Evolutionary conservation across 2,113 vertebrate species (phyloP).

Genomic region (Illadopsis cleaveri): DNA sequence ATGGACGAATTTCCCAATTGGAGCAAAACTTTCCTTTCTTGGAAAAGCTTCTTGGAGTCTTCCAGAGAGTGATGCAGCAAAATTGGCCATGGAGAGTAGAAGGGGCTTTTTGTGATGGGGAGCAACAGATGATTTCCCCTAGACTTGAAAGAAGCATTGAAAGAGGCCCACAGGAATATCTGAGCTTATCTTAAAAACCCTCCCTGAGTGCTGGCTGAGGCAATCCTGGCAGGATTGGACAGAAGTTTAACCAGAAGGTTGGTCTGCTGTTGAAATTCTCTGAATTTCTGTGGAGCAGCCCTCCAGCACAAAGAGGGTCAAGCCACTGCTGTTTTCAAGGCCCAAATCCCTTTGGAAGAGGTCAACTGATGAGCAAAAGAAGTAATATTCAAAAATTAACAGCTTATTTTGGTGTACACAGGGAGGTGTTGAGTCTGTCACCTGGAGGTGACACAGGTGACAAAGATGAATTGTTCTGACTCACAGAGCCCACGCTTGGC

Average conservation of each 20-base stretch:
- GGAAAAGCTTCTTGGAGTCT: neutral
- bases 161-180: neutral
- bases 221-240: neutral
- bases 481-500: too few relatives aligned
- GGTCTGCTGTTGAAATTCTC: neutral
- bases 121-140: neutral
- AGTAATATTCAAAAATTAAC: fast-evolving
- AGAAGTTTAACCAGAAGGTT: neutral
- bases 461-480: neutral
- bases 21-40: neutral
- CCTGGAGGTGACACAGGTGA: neutral
- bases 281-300: neutral
- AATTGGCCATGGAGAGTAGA: fast-evolving
- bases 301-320: neutral
- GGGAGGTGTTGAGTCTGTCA: neutral
- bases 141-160: neutral
- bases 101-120: neutral
- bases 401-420: fast-evolving
- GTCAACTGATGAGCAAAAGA: neutral
- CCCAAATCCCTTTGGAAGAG: neutral
- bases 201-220: neutral
- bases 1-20: neutral
- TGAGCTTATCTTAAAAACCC: neutral
- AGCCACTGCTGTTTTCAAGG: neutral
- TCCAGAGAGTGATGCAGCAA: neutral